Evolutionary conservation across 1,140 invertebrate genomes (phyloP), one percentile per base, ranked within the genome.

Genomic region (Drosophila pruinosa): DNA sequence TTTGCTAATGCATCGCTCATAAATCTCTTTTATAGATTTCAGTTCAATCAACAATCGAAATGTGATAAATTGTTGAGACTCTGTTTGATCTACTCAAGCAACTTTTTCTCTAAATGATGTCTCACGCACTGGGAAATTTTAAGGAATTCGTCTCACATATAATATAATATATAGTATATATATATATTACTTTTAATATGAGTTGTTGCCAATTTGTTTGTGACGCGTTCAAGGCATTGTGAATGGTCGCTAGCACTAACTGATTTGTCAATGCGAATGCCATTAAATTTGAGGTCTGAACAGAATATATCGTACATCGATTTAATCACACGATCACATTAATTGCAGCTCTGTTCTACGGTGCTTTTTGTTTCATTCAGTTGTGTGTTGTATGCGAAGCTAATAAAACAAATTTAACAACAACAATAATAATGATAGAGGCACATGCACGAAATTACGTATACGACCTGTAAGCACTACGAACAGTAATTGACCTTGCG

Each of bases 401-500:
- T 59, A 73, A 69, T 61, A 56, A 74, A 74, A 21, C 8, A 71
- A 72, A 22, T 26, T 47, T 38, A 68, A 54, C 36, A 54, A 48
- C 38, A 62, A 50, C 31, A 48, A 24, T 5, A 39, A 39, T 39
- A 39, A 15, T 21, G 21, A 50, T 14, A 28, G n/a, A 22, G 26
- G 4, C 43, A 47, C 21, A 47, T 21, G 43, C 43, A 26, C 43
- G 22, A 68, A 47, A 75, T 75, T 75, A 67, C 68, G 72, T 72
- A 75, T 75, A 6, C 72, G 72, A 75, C 72, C 72, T 65, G 72
- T 64, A 50, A 43, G 70, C 63, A 54, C 21, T 26, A 38, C 28
- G 59, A 28, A 39, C 50, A 59, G 54, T 67, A 75, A 75, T 72
- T 75, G 72, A 75, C 72, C 72, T 75, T 75, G 72, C 68, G 19